Evolutionary conservation across 2,113 vertebrate genomes (phyloP), one percentile per base, ranked within the genome.

Genomic region (Archocentrus centrarchus): DNA sequence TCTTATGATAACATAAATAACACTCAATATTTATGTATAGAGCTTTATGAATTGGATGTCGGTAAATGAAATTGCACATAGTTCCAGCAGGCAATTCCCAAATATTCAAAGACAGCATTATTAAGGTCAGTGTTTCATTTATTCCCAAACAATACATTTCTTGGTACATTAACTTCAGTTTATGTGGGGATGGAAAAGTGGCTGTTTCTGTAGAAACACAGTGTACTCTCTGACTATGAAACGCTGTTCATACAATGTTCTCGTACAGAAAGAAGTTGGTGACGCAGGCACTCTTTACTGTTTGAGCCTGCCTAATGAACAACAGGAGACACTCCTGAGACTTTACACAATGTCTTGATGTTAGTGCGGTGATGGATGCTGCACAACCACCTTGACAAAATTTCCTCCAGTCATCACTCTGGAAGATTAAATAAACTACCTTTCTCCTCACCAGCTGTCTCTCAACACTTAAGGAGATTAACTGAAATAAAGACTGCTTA

Each of bases 131-230:
- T 79, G 87, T 90, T 86, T 90, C 77, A 82, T 95, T 94, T 95
- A 94, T 94, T 93, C 84, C 88, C 84, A 89, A 92, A 93, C 85
- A 88, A 89, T 85, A 89, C 80, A 91, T 90, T 90, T 91, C 87
- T 89, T 89, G 84, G 78, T 94, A 92, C 89, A 93, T 90, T 59
- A 66, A 89, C 83, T 86, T 93, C 70, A 82, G 87, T 89, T 83
- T 82, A 93, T 5, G 77, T 87, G 89, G 87, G 30, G 86, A 90
- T 24, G 80, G 85, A 87, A 90, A 90, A 82, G 76, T 90, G 82
- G 83, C 77, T 61, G 80, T 68, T 75, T 62, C 60, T 77, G 89
- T 84, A 83, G 75, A 88, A 91, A 89, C 87, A 89, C 81, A 80
- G 84, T 82, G 83, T 85, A 81, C 70, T 82, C 41, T 66, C 47